Percentiles rank a stretch among this genome's conserved stretches.
phyloP scores from a whole-genome alignment of 2,113 vertebrate genomes.

The Pardalotus punctatus region DNA sequence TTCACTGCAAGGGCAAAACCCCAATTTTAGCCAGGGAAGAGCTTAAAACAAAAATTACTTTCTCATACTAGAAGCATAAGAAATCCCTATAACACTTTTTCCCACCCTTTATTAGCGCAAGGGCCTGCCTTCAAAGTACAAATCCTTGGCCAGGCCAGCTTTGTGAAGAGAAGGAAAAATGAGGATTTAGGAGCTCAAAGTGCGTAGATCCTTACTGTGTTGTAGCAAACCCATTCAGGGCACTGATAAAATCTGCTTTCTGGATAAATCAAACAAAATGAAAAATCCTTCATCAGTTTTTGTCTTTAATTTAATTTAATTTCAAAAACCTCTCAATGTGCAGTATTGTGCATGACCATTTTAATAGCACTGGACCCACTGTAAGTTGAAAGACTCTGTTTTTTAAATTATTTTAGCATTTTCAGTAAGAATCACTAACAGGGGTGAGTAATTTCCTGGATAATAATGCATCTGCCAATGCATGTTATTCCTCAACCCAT shows the following conservation, averaged over 20 bases:
- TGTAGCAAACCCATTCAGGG: background rate
- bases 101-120: background rate
- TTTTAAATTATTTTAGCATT: slow-evolving; percentile 13
- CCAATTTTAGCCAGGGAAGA: background rate
- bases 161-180: background rate
- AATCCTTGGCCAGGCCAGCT: background rate
- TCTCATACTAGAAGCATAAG: background rate
- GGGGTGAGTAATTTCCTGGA: slow-evolving; percentile 11
- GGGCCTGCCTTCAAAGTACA: background rate
- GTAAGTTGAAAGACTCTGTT: background rate
- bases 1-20: background rate
- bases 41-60: background rate
- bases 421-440: background rate
- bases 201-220: background rate
- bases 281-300: background rate
- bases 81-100: background rate
- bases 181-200: background rate
- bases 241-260: background rate
- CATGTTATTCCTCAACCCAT: background rate
- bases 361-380: background rate
- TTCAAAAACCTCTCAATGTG: background rate
- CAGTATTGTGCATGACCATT: background rate
- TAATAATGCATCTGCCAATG: background rate
- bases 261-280: background rate
- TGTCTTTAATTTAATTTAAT: background rate